phyloP scores from a whole-genome alignment of 2,797 vertebrate genomes.

The Pipistrellus pygmaeus region DNA sequence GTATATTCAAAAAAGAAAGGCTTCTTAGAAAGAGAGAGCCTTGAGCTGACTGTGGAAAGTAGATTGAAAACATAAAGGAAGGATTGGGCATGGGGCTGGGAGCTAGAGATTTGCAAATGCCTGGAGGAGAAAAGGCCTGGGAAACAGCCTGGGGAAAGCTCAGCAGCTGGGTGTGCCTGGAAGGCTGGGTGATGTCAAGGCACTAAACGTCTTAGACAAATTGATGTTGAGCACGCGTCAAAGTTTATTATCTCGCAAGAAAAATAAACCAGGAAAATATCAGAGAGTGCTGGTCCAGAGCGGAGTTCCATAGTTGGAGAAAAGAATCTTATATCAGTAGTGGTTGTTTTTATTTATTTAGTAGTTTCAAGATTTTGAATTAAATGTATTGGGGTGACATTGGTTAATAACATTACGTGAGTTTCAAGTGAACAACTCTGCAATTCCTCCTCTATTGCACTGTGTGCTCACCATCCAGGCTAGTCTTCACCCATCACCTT shows the following conservation, averaged over 20 bases:
- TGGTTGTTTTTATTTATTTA: background rate
- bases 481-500: background rate
- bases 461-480: background rate
- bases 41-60: background rate
- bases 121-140: too few species aligned
- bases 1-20: background rate
- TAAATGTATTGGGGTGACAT: background rate
- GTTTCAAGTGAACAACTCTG: background rate
- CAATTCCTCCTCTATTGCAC: background rate
- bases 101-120: background rate
- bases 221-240: background rate
- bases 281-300: background rate
- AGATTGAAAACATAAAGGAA: background rate
- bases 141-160: background rate
- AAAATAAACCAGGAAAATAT: conserved; percentile 28
- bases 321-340: background rate
- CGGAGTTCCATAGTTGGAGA: background rate
- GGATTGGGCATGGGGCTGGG: background rate
- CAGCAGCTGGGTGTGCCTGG: background rate
- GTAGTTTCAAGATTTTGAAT: background rate
- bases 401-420: background rate
- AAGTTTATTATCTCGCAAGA: conserved; percentile 24
- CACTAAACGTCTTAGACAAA: background rate
- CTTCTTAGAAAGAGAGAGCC: background rate
- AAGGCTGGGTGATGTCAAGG: background rate